phyloP scores from a whole-genome alignment of 2,797 vertebrate genomes.

The Distichodus sexfasciatus region DNA sequence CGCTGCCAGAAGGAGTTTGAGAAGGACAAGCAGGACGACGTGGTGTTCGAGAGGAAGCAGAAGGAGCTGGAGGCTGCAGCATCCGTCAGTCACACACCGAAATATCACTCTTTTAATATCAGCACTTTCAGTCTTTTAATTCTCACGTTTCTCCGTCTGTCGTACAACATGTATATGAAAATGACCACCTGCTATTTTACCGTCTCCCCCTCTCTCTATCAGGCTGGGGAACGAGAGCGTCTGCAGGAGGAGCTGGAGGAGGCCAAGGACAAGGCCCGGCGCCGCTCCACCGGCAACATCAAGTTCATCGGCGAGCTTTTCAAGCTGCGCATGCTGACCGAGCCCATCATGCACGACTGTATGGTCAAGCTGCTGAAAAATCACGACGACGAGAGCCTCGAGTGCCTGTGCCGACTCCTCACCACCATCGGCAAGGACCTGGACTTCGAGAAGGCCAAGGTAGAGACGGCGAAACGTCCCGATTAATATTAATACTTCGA shows the following conservation, averaged over 20 bases:
- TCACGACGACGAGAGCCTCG: slow-evolving; percentile 92
- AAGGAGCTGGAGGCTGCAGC: slow-evolving; percentile 91
- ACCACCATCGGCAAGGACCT: slow-evolving; percentile 97
- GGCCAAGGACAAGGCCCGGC: slow-evolving; percentile 90
- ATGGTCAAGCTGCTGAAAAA: slow-evolving; percentile 97
- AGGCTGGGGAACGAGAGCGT: slow-evolving; percentile 86
- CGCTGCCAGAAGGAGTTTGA: slow-evolving; percentile 99
- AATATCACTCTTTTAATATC: no score
- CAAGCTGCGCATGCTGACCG: slow-evolving; percentile 96
- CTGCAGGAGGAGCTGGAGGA: slow-evolving; percentile 92
- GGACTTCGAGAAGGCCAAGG: slow-evolving; percentile 98
- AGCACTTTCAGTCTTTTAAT: no score
- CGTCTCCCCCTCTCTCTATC: not conserved
- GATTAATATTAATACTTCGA: not conserved
- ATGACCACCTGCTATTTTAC: not conserved
- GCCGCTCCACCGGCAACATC: slow-evolving; percentile 95
- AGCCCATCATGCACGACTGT: slow-evolving; percentile 98
- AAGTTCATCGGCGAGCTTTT: slow-evolving; percentile 97
- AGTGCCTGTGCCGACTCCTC: slow-evolving; percentile 93
- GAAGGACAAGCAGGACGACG: slow-evolving; percentile 95
- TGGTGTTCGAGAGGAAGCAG: slow-evolving; percentile 95
- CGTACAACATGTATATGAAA: no score
- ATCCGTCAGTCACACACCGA: slow-evolving; percentile 66
- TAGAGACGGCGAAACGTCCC: slow-evolving; percentile 47
- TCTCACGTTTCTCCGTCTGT: no score